These are phyloP conservation scores for Brachyhypopomus occidentalis DNA, from an alignment of 2,113 vertebrate genomes.

Conservation along the genomic window DNA sequence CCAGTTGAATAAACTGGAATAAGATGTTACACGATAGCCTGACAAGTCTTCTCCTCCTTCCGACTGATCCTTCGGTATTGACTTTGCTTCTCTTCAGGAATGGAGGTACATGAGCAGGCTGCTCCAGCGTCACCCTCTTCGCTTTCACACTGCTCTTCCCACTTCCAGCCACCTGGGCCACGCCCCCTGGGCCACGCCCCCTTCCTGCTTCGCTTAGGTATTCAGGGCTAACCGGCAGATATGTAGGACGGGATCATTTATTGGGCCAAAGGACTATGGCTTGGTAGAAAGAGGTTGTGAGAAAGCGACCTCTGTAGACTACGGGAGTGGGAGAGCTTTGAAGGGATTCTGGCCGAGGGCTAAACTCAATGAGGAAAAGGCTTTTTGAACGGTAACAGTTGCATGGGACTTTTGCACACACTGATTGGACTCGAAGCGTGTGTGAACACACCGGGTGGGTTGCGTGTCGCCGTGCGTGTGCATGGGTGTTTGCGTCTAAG, in stretches of 20 bases:
- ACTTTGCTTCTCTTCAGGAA: neutral
- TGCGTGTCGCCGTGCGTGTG: conserved; percentile 12
- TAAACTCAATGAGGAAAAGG: conserved; percentile 32
- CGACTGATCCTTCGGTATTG: neutral
- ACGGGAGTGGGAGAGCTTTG: conserved; percentile 43
- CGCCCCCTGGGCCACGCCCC: neutral
- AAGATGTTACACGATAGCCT: neutral
- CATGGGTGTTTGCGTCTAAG: conserved; percentile 26
- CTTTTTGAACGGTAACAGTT: conserved; percentile 49
- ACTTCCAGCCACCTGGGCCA: neutral
- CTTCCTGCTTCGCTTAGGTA: conserved; percentile 13
- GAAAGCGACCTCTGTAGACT: conserved; percentile 37
- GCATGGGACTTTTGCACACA: conserved; percentile 40
- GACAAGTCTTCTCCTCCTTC: neutral
- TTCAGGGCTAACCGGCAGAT: conserved; percentile 7
- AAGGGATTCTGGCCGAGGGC: conserved; percentile 42
- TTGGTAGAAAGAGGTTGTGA: conserved; percentile 40
- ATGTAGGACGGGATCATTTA: conserved; percentile 6
- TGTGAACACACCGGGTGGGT: conserved; percentile 32
- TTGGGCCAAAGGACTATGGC: conserved; percentile 34
- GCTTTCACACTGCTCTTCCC: neutral
- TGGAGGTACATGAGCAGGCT: neutral
- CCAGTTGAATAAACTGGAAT: too few species aligned
- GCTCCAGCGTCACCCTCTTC: neutral
- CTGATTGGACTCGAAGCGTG: conserved; percentile 35